Conservation (phyloP, 2,797 vertebrate species). For the Cephalopachus bancanus region DNA sequence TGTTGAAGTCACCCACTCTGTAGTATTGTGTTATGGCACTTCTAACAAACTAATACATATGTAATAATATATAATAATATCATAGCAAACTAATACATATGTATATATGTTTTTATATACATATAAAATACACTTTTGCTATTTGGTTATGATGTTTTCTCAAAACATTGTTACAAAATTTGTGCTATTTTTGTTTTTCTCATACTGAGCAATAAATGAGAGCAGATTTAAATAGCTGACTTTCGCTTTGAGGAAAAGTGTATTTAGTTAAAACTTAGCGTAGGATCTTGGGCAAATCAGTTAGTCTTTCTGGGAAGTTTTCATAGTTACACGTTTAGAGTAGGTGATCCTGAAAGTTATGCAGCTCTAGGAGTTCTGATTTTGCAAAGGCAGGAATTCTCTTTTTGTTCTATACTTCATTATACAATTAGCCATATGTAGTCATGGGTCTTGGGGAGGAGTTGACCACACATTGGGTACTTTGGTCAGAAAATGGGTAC, state of each 20-base stretch:
- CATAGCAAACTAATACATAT: too few species aligned
- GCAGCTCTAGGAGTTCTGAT: background rate
- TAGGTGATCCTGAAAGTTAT: background rate
- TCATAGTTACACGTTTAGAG: constrained; percentile 1
- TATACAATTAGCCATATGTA: constrained; percentile 28
- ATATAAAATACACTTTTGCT: background rate
- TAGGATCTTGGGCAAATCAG: background rate
- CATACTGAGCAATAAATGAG: background rate
- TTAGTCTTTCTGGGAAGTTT: constrained; percentile 8
- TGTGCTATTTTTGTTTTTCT: background rate
- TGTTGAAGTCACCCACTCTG: background rate
- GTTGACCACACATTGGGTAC: background rate
- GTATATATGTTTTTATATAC: too few species aligned
- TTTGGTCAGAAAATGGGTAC: constrained; percentile 8
- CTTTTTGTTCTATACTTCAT: constrained; percentile 10
- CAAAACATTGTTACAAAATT: constrained; percentile 18
- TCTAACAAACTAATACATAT: background rate
- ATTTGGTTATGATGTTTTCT: constrained; percentile 38
- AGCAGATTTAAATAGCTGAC: background rate
- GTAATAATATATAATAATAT: too few species aligned
- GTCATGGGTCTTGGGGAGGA: background rate
- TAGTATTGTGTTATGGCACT: background rate
- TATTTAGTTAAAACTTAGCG: constrained; percentile 33
- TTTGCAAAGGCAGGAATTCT: background rate
- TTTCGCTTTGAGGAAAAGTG: constrained; percentile 56